Evolutionary conservation across 2,113 vertebrate genomes (phyloP).

Genomic region (Hydropotes inermis): DNA sequence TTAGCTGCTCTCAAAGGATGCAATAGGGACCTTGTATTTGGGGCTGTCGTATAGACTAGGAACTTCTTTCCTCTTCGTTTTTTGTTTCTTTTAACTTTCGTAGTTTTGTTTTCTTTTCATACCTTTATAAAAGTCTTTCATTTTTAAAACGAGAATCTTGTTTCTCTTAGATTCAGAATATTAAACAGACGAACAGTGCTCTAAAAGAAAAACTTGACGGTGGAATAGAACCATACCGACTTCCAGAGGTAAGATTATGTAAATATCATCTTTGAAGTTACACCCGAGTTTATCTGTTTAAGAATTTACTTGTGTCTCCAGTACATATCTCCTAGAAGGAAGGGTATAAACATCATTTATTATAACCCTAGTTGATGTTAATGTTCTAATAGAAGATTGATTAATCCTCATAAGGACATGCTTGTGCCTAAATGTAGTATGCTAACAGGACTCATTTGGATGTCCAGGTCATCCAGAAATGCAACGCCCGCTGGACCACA

Average conservation of each 20-base stretch:
- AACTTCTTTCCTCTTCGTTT: not conserved
- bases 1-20: too few species aligned
- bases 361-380: not conserved
- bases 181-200: slow-evolving; percentile 94
- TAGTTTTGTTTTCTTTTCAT: not conserved
- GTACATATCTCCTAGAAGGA: not conserved
- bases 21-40: accelerated
- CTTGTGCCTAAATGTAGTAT: not conserved
- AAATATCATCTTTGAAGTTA: not conserved
- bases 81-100: not conserved
- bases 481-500: slow-evolving; percentile 96
- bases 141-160: slow-evolving; percentile 41
- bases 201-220: slow-evolving; percentile 93
- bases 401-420: accelerated
- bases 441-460: not conserved
- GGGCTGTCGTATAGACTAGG: not conserved
- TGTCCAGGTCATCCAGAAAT: slow-evolving; percentile 91
- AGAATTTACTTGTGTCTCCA: not conserved
- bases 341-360: not conserved
- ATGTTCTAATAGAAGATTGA: not conserved
- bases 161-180: slow-evolving; percentile 91
- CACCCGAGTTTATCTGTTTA: not conserved
- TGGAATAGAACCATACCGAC: slow-evolving; percentile 90
- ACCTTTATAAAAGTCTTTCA: not conserved
- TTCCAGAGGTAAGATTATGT: slow-evolving; percentile 87